Evolutionary conservation across 2,888 invertebrate genomes (phyloP), one percentile per base, ranked within the genome.

Genomic region (Tetanocera ferruginea): DNA sequence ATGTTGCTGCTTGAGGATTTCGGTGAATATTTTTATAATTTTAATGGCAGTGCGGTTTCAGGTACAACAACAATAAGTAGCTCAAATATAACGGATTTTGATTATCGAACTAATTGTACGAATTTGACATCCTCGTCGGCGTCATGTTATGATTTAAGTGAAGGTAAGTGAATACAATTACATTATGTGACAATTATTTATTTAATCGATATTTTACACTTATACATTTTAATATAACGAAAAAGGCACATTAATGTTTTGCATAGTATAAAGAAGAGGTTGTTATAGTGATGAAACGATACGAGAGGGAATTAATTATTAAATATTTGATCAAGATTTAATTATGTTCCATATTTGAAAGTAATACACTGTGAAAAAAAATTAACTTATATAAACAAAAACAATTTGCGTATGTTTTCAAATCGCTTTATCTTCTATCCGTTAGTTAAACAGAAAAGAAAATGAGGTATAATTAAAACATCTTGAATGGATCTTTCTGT

Each of bases 1-100:
- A 91, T 93, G 91, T 91, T 93, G 88, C 89, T 94, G 76, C 93
- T 95, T 67, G 94, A 95, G 84, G 95, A 95, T 86, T 93, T 95
- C 87, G 95, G 94, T 90, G 95, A 95, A 87, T 95, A 94, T 88
- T 94, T 95, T 88, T 93, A 93, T 84, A 93, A 90, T 84, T 90
- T 87, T 79, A 90, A 90, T 79, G 88, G 88, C n/a, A 89, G 87
- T 80, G 84, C 83, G 84, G 85, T 87, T 85, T 84, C 88, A 84
- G 88, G 87, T 80, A 85, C 87, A 83, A 85, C 85, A 83, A 83
- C 82, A 80, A 77, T 78, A 28, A 84, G 83, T 78, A 81, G 84
- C 83, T 84, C 83, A 28, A 89, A 89, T 81, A 81, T 85, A n/a
- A 88, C 88, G 14, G 87, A 83, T 74, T 87, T 88, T 70, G 88